phyloP scores from a whole-genome alignment of 1,140 invertebrate species.

The Lysiphlebus fabarum region DNA sequence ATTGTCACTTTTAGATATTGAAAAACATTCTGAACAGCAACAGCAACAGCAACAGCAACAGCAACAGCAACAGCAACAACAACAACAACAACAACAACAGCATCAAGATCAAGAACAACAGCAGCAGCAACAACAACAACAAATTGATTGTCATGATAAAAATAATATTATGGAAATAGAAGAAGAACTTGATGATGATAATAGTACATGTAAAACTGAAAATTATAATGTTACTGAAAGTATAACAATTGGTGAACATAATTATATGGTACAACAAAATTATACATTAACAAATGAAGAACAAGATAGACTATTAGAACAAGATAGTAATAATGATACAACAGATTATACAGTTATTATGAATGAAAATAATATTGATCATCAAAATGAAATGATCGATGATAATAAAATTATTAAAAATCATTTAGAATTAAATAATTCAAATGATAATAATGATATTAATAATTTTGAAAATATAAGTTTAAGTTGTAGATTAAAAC shows the following conservation, averaged over 20 bases:
- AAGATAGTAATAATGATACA: slow-evolving; percentile 18
- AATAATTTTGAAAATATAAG: slow-evolving; percentile 53
- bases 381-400: neutral
- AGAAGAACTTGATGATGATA: neutral
- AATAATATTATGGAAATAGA: slow-evolving; percentile 8
- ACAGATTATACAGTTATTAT: slow-evolving; percentile 20
- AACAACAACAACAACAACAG: no score
- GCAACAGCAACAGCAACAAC: no score
- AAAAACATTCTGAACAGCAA: slow-evolving; percentile 38
- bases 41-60: no score
- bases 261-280: slow-evolving; percentile 39
- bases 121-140: slow-evolving; percentile 15
- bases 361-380: slow-evolving; percentile 14
- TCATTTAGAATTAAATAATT: slow-evolving; percentile 20
- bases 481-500: slow-evolving; percentile 46
- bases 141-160: slow-evolving; percentile 6
- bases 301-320: slow-evolving; percentile 16
- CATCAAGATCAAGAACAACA: no score
- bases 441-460: slow-evolving; percentile 42
- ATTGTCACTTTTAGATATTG: slow-evolving; percentile 40
- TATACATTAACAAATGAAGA: slow-evolving; percentile 26
- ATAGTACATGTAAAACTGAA: slow-evolving; percentile 11
- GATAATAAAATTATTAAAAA: slow-evolving; percentile 26
- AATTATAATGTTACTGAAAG: slow-evolving; percentile 18
- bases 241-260: slow-evolving; percentile 34